These are phyloP conservation scores for Atta cephalotes DNA, from an alignment of 1,140 invertebrate genomes.

Conservation along the genomic window DNA sequence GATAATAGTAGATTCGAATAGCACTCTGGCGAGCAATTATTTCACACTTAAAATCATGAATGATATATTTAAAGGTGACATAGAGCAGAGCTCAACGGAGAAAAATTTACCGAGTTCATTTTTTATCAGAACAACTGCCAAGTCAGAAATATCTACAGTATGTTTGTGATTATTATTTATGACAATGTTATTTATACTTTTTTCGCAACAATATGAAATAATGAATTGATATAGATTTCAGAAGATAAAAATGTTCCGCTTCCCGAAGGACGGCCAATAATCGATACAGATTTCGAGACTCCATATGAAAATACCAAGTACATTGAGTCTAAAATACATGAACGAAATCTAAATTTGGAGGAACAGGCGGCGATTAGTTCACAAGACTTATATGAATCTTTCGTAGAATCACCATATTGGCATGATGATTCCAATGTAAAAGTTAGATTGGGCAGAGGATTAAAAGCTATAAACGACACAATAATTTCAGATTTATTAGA, in stretches of 20 bases:
- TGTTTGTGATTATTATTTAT: background rate
- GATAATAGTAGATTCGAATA: background rate
- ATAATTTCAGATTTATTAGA: background rate
- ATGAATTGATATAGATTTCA: constrained; percentile 31
- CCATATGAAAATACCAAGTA: constrained; percentile 63
- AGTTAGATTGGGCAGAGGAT: constrained; percentile 71
- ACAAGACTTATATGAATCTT: constrained; percentile 73
- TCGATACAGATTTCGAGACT: constrained; percentile 61
- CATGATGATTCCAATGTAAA: constrained; percentile 71
- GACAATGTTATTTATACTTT: background rate
- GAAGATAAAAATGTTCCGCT: background rate
- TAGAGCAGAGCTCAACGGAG: constrained; percentile 71
- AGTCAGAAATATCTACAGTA: background rate
- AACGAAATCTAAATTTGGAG: constrained; percentile 58
- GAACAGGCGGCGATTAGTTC: constrained; percentile 63
- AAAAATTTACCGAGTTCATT: constrained; percentile 52
- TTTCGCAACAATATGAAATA: background rate
- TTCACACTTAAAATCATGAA: constrained; percentile 75
- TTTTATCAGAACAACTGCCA: constrained; percentile 20
- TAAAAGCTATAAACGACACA: constrained; percentile 62
- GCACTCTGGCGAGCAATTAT: constrained; percentile 63
- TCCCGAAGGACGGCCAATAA: background rate
- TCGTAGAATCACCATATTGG: constrained; percentile 74
- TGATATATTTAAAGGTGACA: constrained; percentile 79
- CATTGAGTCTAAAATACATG: background rate